Conservation (phyloP, 2,888 invertebrate species). For the Daptonema setosum region DNA sequence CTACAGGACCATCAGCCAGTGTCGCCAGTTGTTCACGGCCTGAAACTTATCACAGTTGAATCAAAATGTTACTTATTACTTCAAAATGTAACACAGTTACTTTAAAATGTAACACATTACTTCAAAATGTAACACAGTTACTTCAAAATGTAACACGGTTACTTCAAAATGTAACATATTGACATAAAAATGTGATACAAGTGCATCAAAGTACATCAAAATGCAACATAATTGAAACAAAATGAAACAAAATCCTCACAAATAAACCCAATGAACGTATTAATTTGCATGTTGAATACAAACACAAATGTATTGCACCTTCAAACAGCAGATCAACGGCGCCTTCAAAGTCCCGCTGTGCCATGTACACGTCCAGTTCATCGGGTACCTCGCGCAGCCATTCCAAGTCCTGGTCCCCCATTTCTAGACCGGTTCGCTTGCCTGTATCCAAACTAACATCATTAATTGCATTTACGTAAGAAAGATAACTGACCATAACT, state of each 20-base stretch:
- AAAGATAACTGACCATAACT: too few species aligned
- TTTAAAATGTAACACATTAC: too few species aligned
- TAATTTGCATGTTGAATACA: background rate
- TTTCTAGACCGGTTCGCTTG: background rate
- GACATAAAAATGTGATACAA: too few species aligned
- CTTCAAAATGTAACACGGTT: too few species aligned
- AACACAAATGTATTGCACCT: slow-evolving; percentile 18
- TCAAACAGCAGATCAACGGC: slow-evolving; percentile 59
- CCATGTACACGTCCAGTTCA: slow-evolving; percentile 77
- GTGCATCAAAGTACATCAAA: too few species aligned
- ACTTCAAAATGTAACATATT: too few species aligned
- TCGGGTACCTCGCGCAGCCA: slow-evolving; percentile 77
- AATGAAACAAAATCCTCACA: background rate
- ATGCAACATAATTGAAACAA: too few species aligned
- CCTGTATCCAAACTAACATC: too few species aligned
- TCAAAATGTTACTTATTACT: too few species aligned
- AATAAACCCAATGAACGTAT: background rate
- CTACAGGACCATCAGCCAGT: slow-evolving; percentile 3
- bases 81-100: too few species aligned
- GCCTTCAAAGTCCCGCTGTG: slow-evolving; percentile 81
- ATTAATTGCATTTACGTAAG: too few species aligned
- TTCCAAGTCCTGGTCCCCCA: slow-evolving; percentile 20
- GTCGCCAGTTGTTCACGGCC: slow-evolving; percentile 6
- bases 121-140: too few species aligned
- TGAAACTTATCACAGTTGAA: background rate